Conservation (phyloP, 1,140 invertebrate species). For the Drosophila sulfurigaster region DNA sequence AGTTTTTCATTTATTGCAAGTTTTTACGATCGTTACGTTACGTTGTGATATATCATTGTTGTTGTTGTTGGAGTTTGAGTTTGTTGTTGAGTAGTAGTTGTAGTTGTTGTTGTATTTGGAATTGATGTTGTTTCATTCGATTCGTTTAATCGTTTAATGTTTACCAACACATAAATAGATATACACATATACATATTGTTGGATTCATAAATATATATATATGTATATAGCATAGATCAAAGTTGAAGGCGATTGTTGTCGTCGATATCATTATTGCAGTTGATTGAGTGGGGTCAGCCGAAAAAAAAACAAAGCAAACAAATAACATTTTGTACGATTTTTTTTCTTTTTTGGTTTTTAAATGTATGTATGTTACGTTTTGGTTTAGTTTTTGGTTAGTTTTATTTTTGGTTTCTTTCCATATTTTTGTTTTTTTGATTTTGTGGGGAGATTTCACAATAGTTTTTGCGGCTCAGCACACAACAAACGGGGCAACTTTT, state of each 20-base stretch:
- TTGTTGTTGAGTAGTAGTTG: conserved; percentile 2
- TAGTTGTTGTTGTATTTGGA: conserved; percentile 24
- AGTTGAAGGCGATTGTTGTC: conserved; percentile 47
- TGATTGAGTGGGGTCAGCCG: conserved; percentile 66
- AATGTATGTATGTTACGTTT: neutral
- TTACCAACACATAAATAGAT: conserved; percentile 11
- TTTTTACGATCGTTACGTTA: conserved; percentile 48
- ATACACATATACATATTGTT: neutral
- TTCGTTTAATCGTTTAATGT: conserved; percentile 27
- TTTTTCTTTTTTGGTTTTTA: conserved; percentile 20
- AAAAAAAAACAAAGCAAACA: conserved; percentile 68
- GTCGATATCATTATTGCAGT: conserved; percentile 70
- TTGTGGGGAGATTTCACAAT: conserved; percentile 27
- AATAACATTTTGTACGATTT: conserved; percentile 72
- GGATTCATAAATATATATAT: conserved; percentile 9
- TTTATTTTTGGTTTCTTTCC: conserved; percentile 7
- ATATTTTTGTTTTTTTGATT: conserved; percentile 6
- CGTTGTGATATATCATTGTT: conserved; percentile 33
- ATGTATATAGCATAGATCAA: neutral
- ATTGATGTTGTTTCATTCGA: conserved; percentile 12
- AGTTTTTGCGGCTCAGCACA: conserved; percentile 32
- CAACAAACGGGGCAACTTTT: conserved; percentile 22
- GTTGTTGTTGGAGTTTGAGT: conserved; percentile 11
- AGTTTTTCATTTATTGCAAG: conserved; percentile 30
- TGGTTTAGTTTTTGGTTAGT: neutral